Evolutionary conservation across 2,797 vertebrate genomes (phyloP), one percentile per base, ranked within the genome.

Genomic region (Chromobotia macracanthus): DNA sequence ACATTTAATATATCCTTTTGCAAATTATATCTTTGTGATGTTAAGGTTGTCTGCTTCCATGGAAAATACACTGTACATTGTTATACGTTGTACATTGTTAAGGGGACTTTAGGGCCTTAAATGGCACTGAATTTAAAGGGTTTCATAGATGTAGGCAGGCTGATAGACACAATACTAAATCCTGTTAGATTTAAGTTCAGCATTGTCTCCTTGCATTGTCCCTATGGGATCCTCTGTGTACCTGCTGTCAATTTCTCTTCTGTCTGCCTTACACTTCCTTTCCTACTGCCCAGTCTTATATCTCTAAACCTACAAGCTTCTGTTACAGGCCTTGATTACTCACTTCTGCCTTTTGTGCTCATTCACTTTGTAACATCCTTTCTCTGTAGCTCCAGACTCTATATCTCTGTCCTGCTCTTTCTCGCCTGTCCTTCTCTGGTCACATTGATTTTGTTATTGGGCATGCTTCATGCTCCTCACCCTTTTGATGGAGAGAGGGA

Each of bases 381-480:
- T 78, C 81, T 12, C 71, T 75, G 77, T 88, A 86, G 84, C 35
- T 66, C 35, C 50, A 10, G 16, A 19, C 68, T 50, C 67, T 31
- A 16, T 72, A 25, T 44, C 15, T 50, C 23, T 75, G 23, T 70
- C 64, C 46, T 78, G 85, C 80, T 50, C 75, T 91, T 84, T 86
- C 86, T 88, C 88, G 75, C 85, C 88, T 88, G 82, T 84, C 61
- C 28, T 35, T 90, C 90, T 88, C 87, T 87, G 87, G 89, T 87
- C 80, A 84, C 89, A 93, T 91, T 91, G 90, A 92, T 92, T 91
- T 90, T 89, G 87, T 86, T 87, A 87, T 89, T 84, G 82, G 76
- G 83, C 81, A 84, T 63, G 56, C 88, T 90, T 88, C 72, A 80
- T 83, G 87, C 88, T 88, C 90, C 84, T 89, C 85, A 80, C 82